Evolutionary conservation across 2,888 invertebrate genomes (phyloP), one percentile per base, ranked within the genome.

Genomic region (Tiliacea citrago): DNA sequence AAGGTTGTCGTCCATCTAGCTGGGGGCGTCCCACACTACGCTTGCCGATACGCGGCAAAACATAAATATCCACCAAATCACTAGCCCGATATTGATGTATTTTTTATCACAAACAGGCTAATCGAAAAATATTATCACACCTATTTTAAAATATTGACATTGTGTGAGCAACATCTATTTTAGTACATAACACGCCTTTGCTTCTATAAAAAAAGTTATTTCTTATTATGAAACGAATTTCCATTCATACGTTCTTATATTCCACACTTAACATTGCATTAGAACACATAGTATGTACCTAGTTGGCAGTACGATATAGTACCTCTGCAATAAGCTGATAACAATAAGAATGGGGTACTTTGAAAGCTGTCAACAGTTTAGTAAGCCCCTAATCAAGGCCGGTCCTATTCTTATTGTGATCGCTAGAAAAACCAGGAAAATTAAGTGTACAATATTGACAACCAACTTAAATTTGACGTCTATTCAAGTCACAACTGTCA

Each of bases 121-220:
- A 67, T 87, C 66, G 61, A 84, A 86, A 88, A 84, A 88, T 83
- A 87, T 79, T 58, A 77, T 75, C 77, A 77, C 76, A 77, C 62
- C 60, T 77, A 85, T 60, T 60, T 75, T 53, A 79, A 66, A 61
- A 79, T 78, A 86, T 87, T 85, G 82, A 86, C 75, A 58, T 71
- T 71, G 68, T 73, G 74, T 83, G 80, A 84, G 82, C 82, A 79
- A 75, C 57, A 71, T 65, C 77, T 81, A 84, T 21, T 75, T 53
- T 60, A 61, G 60, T 83, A 71, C 60, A 35, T 63, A 68, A 66
- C 53, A 73, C 63, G 8, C 66, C 21, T 63, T 55, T 67, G 35
- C 4, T 61, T 53, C 42, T 49, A 57, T 68, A 62, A 24, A 55
- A 79, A 62, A 53, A 24, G 35, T 24, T 42, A 67, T 29, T 67